phyloP scores from a whole-genome alignment of 2,888 invertebrate species.

The Athalia circularis region DNA sequence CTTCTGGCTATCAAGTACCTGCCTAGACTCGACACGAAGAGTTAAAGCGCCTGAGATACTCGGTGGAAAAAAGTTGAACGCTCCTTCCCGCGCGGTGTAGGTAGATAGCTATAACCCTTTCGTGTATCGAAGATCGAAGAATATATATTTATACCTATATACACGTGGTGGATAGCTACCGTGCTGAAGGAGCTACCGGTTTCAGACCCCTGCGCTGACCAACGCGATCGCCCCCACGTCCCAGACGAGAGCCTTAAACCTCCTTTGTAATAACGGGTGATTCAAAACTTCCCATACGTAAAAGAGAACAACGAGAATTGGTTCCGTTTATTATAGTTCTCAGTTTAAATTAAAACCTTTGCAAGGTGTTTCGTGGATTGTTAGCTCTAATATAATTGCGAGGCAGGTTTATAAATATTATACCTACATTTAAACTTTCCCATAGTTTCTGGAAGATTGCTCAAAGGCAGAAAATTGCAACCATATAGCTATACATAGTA shows the following conservation, averaged over 20 bases:
- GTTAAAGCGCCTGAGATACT: conserved; percentile 40
- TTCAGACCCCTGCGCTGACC: conserved; percentile 52
- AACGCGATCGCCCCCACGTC: conserved; percentile 49
- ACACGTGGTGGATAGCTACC: conserved; percentile 29
- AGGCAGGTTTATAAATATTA: neutral
- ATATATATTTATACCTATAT: neutral
- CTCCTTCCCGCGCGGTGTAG: conserved; percentile 9
- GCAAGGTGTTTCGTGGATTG: conserved; percentile 28
- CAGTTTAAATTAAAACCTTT: no score
- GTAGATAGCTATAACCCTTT: conserved; percentile 16
- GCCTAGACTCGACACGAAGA: conserved; percentile 45
- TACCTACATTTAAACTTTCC: neutral
- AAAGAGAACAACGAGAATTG: no score
- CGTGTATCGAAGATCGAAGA: conserved; percentile 17
- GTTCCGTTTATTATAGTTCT: no score
- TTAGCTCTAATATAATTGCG: conserved; percentile 31
- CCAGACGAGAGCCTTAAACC: conserved; percentile 5
- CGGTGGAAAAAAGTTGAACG: conserved; percentile 42
- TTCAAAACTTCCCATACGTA: neutral
- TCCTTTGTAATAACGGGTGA: conserved; percentile 15
- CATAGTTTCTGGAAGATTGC: no score
- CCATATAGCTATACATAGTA: no score
- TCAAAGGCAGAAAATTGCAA: conserved; percentile 28
- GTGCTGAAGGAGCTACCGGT: conserved; percentile 52
- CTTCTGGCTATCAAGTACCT: conserved; percentile 44